Conservation (phyloP, 2,888 invertebrate genomes). For the Amphipoea lucens region DNA sequence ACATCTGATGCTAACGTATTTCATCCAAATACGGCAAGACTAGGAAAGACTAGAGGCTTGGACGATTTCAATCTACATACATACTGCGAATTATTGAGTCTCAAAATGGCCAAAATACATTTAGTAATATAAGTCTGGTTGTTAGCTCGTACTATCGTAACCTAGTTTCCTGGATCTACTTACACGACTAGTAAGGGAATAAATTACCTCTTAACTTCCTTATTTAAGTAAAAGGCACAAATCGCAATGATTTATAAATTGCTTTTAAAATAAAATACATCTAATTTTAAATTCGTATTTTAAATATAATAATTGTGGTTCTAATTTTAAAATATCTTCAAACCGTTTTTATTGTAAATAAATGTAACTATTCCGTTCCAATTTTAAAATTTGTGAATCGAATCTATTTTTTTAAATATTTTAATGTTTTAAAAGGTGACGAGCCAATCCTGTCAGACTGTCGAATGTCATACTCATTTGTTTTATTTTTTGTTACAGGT, state of each 20-base stretch:
- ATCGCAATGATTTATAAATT: not conserved
- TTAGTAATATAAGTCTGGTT: conserved; percentile 42
- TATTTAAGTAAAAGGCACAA: conserved; percentile 2
- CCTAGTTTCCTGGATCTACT: conserved; percentile 38
- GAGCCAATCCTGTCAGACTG: not conserved
- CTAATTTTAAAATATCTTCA: not conserved
- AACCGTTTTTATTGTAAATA: not conserved
- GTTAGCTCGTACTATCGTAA: conserved; percentile 34
- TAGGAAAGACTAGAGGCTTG: conserved; percentile 49
- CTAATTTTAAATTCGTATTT: not conserved
- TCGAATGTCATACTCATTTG: conserved; percentile 6
- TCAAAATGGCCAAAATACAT: conserved; percentile 54
- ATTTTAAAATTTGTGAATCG: not conserved
- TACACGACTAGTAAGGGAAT: conserved; percentile 10
- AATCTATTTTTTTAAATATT: not conserved
- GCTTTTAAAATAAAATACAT: not conserved
- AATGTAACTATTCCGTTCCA: too few species aligned
- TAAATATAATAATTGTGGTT: not conserved
- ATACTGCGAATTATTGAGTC: conserved; percentile 49
- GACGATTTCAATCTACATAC: conserved; percentile 59
- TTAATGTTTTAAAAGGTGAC: not conserved
- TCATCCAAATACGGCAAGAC: conserved; percentile 44
- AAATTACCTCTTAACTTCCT: conserved; percentile 34
- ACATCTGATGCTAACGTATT: conserved; percentile 36
- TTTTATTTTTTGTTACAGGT: conserved; percentile 50